These are phyloP conservation scores for Aphrocallistes beatrix DNA, from an alignment of 37 sponge, comb jelly and placozoan species.

Conservation along the genomic window DNA sequence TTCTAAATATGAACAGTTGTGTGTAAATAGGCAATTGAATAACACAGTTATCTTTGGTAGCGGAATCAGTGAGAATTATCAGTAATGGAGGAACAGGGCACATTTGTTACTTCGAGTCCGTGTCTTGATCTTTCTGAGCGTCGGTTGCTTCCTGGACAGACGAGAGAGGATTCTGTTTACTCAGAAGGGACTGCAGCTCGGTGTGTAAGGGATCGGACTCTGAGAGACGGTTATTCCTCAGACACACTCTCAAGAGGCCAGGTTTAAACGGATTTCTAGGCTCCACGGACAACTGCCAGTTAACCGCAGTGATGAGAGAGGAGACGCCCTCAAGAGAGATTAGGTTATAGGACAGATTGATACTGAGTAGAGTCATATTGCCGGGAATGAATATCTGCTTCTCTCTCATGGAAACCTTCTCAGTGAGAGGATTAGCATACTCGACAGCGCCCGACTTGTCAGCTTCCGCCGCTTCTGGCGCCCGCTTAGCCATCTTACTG, in stretches of 20 bases:
- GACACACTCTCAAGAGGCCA: neutral
- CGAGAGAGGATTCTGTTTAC: neutral
- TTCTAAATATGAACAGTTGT: no score
- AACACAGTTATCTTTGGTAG: no score
- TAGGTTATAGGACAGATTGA: neutral
- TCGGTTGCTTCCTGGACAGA: neutral
- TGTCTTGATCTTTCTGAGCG: neutral
- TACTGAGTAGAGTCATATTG: neutral
- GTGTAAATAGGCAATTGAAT: no score
- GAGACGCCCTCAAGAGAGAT: neutral
- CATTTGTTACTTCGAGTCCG: neutral
- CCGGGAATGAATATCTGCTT: conserved; percentile 11
- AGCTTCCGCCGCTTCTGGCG: neutral
- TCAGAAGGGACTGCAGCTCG: neutral
- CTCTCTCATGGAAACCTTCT: conserved; percentile 15
- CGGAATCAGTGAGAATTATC: neutral
- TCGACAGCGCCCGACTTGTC: neutral
- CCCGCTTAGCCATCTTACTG: neutral
- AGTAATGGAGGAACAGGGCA: neutral
- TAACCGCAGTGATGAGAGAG: neutral
- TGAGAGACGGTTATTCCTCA: neutral
- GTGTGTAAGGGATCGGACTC: neutral
- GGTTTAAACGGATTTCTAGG: neutral
- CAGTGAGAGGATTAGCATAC: conserved; percentile 7
- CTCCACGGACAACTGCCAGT: neutral